These are phyloP conservation scores for Fregata magnificens DNA, from an alignment of 2,113 vertebrate genomes.

Conservation along the genomic window DNA sequence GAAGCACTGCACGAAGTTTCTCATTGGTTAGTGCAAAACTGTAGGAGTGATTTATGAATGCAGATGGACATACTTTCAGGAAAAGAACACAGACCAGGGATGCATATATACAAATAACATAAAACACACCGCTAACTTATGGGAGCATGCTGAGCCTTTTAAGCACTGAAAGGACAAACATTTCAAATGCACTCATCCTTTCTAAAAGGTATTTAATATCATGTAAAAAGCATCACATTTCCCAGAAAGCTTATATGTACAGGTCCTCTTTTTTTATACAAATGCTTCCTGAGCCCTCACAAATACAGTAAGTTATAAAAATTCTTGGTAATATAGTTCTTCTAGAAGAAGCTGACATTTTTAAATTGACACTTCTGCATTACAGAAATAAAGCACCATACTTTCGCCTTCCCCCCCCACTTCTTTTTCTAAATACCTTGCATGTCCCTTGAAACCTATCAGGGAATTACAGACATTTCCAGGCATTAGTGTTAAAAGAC, in stretches of 20 bases:
- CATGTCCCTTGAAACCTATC: not conserved
- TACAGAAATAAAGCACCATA: not conserved
- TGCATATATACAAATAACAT: not conserved
- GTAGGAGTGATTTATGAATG: not conserved
- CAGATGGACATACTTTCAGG: not conserved
- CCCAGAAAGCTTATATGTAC: constrained; percentile 12
- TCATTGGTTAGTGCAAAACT: not conserved
- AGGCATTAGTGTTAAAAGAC: not conserved
- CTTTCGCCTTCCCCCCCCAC: no score
- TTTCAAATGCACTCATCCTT: not conserved
- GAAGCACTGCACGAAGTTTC: not conserved
- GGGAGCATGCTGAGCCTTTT: not conserved
- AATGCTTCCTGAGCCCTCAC: not conserved
- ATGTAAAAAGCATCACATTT: not conserved
- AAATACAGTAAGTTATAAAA: not conserved
- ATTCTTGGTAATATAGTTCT: not conserved
- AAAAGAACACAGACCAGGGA: not conserved
- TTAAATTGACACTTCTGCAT: not conserved
- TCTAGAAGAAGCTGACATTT: not conserved
- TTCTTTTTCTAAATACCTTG: not conserved
- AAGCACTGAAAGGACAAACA: not conserved
- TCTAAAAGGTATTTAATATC: constrained; percentile 8
- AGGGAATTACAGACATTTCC: not conserved
- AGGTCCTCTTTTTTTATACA: not conserved
- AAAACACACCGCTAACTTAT: not conserved